Conservation (phyloP, 1,140 invertebrate species). For the Drosophila saltans region DNA sequence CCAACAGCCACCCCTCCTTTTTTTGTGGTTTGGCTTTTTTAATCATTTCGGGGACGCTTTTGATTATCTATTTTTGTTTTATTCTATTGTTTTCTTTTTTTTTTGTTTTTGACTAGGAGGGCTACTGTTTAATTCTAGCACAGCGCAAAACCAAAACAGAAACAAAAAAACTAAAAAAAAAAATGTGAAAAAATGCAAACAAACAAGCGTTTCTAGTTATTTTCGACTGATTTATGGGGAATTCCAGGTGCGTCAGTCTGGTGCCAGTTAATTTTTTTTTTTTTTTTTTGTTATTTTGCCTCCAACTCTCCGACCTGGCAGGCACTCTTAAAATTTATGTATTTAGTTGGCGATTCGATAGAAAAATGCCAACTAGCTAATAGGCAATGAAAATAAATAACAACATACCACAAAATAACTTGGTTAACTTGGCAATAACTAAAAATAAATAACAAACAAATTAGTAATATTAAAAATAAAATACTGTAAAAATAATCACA, state of each 20-base stretch:
- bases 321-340: constrained; percentile 2
- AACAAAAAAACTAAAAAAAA: constrained; percentile 37
- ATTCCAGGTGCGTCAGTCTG: constrained; percentile 74
- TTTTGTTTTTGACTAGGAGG: constrained; percentile 50
- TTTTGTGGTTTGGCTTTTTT: too few species aligned
- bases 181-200: constrained; percentile 43
- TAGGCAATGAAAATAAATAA: constrained; percentile 46
- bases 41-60: constrained; percentile 10
- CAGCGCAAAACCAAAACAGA: constrained; percentile 19
- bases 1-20: not conserved
- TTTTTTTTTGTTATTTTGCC: constrained; percentile 29
- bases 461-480: not conserved
- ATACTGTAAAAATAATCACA: not conserved
- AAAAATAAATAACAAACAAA: constrained; percentile 9
- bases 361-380: constrained; percentile 49
- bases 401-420: constrained; percentile 36
- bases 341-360: constrained; percentile 42
- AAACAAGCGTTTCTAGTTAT: constrained; percentile 76
- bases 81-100: not conserved
- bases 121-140: constrained; percentile 70
- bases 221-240: constrained; percentile 78
- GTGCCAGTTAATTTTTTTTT: constrained; percentile 27
- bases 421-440: not conserved
- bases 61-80: constrained; percentile 25
- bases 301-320: constrained; percentile 23